Conservation (phyloP, 1,140 invertebrate species). For the Aphidius ervi region DNA sequence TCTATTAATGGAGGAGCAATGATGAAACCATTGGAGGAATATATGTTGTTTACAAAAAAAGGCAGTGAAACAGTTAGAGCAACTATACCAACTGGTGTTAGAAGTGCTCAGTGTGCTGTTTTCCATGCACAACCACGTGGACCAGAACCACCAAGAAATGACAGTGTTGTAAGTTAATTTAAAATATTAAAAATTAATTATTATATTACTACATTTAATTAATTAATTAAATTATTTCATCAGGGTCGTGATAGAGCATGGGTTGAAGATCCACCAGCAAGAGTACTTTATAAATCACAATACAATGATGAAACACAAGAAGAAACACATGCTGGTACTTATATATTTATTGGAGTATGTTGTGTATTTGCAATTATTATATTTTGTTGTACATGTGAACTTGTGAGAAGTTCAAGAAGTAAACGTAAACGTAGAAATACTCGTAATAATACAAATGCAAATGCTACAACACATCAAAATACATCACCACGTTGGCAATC, state of each 20-base stretch:
- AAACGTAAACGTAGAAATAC: constrained; percentile 49
- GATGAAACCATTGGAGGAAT: constrained; percentile 83
- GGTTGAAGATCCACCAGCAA: constrained; percentile 74
- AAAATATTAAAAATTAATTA: not conserved
- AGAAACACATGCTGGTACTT: constrained; percentile 69
- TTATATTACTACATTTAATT: not conserved
- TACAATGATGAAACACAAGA: constrained; percentile 67
- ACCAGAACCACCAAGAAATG: constrained; percentile 61
- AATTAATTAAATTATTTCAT: constrained; percentile 19
- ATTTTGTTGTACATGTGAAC: constrained; percentile 60
- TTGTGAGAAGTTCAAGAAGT: constrained; percentile 55
- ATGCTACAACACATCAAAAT: constrained; percentile 28
- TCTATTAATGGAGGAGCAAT: constrained; percentile 68
- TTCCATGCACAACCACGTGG: constrained; percentile 62
- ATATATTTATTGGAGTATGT: constrained; percentile 68
- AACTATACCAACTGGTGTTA: constrained; percentile 75
- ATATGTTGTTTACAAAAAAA: constrained; percentile 80
- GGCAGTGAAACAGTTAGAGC: constrained; percentile 76
- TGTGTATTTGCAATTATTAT: constrained; percentile 66
- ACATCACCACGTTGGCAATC: constrained; percentile 47
- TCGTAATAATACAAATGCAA: constrained; percentile 33
- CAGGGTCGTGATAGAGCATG: constrained; percentile 71
- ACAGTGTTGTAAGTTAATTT: constrained; percentile 58
- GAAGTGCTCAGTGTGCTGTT: constrained; percentile 76
- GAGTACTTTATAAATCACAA: constrained; percentile 67